These are phyloP conservation scores for Caenorhabditis sp. DNA, from an alignment of 2,888 invertebrate species.

Conservation along the genomic window DNA sequence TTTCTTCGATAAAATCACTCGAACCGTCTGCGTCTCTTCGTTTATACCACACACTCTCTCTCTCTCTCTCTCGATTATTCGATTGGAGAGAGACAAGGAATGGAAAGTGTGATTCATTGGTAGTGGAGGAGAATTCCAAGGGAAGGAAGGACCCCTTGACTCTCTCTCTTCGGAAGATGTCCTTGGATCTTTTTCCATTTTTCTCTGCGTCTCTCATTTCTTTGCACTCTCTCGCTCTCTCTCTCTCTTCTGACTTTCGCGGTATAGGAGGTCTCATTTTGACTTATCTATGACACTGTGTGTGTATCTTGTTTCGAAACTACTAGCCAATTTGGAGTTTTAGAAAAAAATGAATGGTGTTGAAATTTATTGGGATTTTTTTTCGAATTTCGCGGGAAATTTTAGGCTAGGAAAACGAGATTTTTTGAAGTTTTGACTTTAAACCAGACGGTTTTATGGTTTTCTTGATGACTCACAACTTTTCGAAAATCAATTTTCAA, in stretches of 20 bases:
- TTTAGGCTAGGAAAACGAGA: too few species aligned
- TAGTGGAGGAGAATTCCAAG: background rate
- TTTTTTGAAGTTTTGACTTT: background rate
- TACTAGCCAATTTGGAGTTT: background rate
- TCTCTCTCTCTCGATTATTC: background rate
- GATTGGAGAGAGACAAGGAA: background rate
- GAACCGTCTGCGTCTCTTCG: slow-evolving; percentile 35
- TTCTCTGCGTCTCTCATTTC: slow-evolving; percentile 14
- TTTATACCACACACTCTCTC: slow-evolving; percentile 7
- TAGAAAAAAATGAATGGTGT: too few species aligned
- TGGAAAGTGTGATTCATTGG: background rate
- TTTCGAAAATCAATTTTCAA: background rate
- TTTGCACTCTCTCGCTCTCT: background rate
- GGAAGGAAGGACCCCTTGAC: slow-evolving; percentile 3
- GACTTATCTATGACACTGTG: slow-evolving; percentile 7
- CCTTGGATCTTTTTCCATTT: background rate
- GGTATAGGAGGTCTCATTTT: slow-evolving; percentile 5
- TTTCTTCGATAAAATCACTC: slow-evolving; percentile 43
- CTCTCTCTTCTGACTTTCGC: background rate
- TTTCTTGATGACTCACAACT: background rate
- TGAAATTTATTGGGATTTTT: background rate
- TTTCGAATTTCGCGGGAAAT: background rate
- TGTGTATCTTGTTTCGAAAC: too few species aligned
- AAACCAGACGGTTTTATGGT: background rate
- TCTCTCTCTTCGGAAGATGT: background rate